Percentiles rank a stretch among this genome's conserved stretches.
Conservation (phyloP, 23 tunicate species). For the Diplosoma virens region DNA sequence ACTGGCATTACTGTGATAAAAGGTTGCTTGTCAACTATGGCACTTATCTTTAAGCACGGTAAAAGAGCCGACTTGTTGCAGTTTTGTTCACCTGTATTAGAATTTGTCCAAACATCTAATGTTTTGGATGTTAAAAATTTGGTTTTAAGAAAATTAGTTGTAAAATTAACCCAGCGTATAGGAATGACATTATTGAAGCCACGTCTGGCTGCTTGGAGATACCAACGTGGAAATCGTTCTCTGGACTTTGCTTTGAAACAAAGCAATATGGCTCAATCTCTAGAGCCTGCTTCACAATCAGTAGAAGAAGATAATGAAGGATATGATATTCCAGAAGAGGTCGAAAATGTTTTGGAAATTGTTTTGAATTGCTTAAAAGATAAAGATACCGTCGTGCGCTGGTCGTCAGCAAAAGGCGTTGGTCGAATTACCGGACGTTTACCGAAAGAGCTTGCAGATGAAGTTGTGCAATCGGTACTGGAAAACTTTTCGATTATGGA, state of each 20-base stretch:
- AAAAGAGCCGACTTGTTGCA: slow-evolving; percentile 65
- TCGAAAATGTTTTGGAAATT: slow-evolving; percentile 73
- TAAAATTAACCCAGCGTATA: slow-evolving; percentile 66
- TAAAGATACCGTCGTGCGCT: slow-evolving; percentile 93
- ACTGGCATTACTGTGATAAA: slow-evolving; percentile 44
- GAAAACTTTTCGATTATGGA: slow-evolving; percentile 70
- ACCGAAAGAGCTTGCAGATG: slow-evolving; percentile 86
- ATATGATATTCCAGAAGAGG: slow-evolving; percentile 85
- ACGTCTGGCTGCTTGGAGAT: slow-evolving; percentile 86
- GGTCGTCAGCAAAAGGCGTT: slow-evolving; percentile 98
- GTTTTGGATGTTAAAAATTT: slow-evolving; percentile 45
- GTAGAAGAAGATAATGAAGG: slow-evolving; percentile 62
- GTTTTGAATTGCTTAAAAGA: slow-evolving; percentile 80
- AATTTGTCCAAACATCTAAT: slow-evolving; percentile 27
- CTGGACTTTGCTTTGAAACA: slow-evolving; percentile 57
- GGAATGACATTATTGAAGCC: slow-evolving; percentile 88
- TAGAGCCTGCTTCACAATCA: not conserved
- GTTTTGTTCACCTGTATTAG: slow-evolving; percentile 37
- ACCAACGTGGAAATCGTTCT: slow-evolving; percentile 89
- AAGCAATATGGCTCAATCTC: not conserved
- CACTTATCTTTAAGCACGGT: slow-evolving; percentile 69
- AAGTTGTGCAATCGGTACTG: slow-evolving; percentile 67
- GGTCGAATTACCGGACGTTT: slow-evolving; percentile 94
- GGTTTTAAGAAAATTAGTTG: slow-evolving; percentile 51
- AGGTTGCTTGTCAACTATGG: slow-evolving; percentile 66